Evolutionary conservation across 2,888 invertebrate species (phyloP).

Genomic region (Drosophila emarginata): DNA sequence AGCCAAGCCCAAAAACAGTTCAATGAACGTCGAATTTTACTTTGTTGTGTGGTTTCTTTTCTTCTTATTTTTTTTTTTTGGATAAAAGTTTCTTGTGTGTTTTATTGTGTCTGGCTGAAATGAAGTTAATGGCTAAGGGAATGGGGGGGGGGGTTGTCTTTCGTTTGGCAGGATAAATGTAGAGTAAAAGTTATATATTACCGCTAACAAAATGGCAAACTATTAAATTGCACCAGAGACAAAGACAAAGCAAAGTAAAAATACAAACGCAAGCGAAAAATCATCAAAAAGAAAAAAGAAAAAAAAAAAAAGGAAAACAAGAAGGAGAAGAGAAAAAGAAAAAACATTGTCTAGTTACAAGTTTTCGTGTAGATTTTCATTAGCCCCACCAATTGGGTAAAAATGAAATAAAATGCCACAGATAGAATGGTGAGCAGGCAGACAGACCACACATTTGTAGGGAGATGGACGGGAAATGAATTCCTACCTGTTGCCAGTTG

Average conservation of each 20-base stretch:
- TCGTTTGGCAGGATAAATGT: conserved; percentile 10
- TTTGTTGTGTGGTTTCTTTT: conserved; percentile 32
- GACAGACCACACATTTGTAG: no score
- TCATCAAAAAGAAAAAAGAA: not conserved
- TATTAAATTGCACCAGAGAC: conserved; percentile 59
- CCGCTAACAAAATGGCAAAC: conserved; percentile 52
- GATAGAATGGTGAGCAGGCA: conserved; percentile 43
- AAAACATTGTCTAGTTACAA: conserved; percentile 44
- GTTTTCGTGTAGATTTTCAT: conserved; percentile 73
- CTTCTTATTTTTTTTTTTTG: conserved; percentile 8
- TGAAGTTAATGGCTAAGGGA: not conserved
- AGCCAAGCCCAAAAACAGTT: conserved; percentile 52
- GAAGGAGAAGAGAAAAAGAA: conserved; percentile 2
- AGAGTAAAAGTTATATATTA: conserved; percentile 37
- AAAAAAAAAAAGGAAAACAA: no score
- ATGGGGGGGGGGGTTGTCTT: not conserved
- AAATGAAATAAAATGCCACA: conserved; percentile 61
- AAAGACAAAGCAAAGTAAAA: conserved; percentile 3
- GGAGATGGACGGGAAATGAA: not conserved
- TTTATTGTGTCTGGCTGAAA: conserved; percentile 15
- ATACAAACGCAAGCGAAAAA: conserved; percentile 3
- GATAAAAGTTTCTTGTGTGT: conserved; percentile 44
- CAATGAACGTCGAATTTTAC: conserved; percentile 66
- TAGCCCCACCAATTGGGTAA: conserved; percentile 57
- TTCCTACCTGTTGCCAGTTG: conserved; percentile 58